Conservation (phyloP, 2,888 invertebrate genomes). For the Prosopocoilus inquinatus region DNA sequence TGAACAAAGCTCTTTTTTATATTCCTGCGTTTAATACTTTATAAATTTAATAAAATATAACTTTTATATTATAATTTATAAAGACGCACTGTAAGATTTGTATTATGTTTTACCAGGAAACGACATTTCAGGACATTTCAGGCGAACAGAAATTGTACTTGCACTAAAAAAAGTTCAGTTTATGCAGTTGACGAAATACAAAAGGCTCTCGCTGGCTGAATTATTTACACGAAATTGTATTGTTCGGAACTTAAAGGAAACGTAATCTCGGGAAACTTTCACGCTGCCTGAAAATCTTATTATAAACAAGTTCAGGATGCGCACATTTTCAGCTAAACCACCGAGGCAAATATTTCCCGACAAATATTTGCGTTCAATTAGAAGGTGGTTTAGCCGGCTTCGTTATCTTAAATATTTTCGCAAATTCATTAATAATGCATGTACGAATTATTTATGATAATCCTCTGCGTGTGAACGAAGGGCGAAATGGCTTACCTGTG, state of each 20-base stretch:
- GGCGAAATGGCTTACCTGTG: conserved; percentile 13
- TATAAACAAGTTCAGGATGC: neutral
- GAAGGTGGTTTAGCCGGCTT: neutral
- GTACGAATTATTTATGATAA: neutral
- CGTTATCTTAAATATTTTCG: neutral
- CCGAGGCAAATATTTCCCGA: neutral
- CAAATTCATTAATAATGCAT: neutral
- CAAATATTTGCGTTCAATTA: neutral
- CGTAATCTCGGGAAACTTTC: neutral
- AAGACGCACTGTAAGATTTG: no score
- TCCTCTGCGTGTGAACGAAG: neutral
- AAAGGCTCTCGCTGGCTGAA: neutral
- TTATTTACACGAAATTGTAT: neutral
- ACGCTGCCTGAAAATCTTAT: neutral
- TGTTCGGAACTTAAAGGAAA: neutral
- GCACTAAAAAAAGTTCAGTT: neutral
- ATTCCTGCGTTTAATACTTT: no score
- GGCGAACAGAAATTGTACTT: no score
- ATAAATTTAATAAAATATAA: no score
- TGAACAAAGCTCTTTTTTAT: no score
- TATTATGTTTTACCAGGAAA: no score
- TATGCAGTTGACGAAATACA: neutral
- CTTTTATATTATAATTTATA: no score
- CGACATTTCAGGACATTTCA: no score
- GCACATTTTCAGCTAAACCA: neutral